Evolutionary conservation across 1,140 invertebrate genomes (phyloP), one percentile per base, ranked within the genome.

Genomic region (Drosophila setifemur): DNA sequence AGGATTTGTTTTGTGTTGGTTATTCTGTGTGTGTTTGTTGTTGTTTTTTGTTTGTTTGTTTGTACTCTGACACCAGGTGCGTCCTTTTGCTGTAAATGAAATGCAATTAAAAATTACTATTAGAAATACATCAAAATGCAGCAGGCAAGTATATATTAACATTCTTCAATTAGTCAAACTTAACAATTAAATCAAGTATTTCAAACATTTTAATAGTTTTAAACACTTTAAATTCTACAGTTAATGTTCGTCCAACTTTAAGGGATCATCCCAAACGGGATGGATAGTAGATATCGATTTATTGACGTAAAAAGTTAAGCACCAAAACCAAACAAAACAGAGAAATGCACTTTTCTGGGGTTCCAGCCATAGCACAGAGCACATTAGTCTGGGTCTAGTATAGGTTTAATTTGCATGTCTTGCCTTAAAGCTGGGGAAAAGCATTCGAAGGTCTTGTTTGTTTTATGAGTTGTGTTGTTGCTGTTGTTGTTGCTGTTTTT

Each of bases 31-130:
- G 42, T 7, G 26, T 23, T 47, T 26, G 25, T 21, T 11, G 18
- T 58, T 40, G 35, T 16, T 25, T 16, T 39, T 26, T 73, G n/a
- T 7, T 12, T 18, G n/a, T 14, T 11, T 26, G 9, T 47, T 83
- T 83, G 79, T 83, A 83, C 79, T 78, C 25, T 78, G 37, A 12
- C 35, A 82, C 63, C 78, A 83, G 78, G 78, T 82, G 73, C 68
- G 58, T 73, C 58, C 45, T 40, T 14, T 6, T n/a, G 1, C 4
- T 28, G 14, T 16, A 14, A 42, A 42, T 11, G 18, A 18, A 4
- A 33, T 12, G 7, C 11, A 9, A 4, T 40, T 44, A 1, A 23
- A 48, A 55, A n/a, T n/a, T n/a, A n/a, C n/a, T n/a, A n/a, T n/a
- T n/a, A n/a, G n/a, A n/a, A n/a, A n/a, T n/a, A n/a, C n/a, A n/a